A percentile compares a stretch with the other conserved stretches of the same genome.
phyloP scores from a whole-genome alignment of 2,797 vertebrate genomes.

The Choloepus didactylus region DNA sequence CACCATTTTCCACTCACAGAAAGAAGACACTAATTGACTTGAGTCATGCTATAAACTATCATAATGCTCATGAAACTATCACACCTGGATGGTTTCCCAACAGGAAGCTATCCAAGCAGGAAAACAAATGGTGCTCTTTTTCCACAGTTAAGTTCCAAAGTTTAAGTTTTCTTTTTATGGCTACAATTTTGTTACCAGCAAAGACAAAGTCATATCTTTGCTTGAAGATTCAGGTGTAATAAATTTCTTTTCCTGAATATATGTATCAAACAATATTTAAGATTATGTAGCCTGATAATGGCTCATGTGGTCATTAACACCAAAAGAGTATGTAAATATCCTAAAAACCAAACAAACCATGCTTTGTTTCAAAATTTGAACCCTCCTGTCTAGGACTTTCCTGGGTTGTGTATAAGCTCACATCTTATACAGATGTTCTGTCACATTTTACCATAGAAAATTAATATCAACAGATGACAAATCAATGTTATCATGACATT shows the following conservation, averaged over 20 bases:
- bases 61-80: neutral
- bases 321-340: neutral
- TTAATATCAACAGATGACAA: neutral
- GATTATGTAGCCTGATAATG: neutral
- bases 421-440: neutral
- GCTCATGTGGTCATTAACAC: neutral
- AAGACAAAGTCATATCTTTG: neutral
- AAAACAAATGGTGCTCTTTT: neutral
- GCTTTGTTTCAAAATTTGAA: neutral
- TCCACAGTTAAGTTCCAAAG: neutral
- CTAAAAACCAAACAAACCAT: neutral
- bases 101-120: neutral
- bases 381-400: neutral
- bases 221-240: neutral
- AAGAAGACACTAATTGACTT: neutral
- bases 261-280: neutral
- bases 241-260: neutral
- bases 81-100: neutral
- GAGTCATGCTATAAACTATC: neutral
- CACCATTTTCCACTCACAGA: neutral
- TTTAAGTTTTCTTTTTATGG: neutral
- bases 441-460: neutral
- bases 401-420: neutral
- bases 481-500: neutral
- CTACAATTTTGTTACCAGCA: neutral